Base-by-base conservation (phyloP, 1,140 invertebrate genomes). In the Gryon sp. region DNA sequence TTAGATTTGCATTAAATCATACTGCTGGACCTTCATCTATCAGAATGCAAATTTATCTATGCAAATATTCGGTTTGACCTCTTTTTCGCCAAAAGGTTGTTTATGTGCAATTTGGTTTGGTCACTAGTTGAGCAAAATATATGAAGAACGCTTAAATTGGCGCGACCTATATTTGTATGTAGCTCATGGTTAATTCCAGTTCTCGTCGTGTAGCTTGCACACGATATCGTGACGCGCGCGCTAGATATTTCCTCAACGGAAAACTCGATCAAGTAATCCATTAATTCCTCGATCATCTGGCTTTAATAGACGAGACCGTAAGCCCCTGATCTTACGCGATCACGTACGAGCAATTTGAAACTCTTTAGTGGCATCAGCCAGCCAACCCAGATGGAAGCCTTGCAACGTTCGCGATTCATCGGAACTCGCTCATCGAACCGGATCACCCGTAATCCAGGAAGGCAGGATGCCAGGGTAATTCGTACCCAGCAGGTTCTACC, bases 391-490 rank as follows among this genome's bases (percentile, higher is more conserved):
- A 63, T 57, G 52, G 65, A 65, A 69, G 36, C 36, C 55, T 24
- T 14, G 19, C 55, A 46, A 36, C 48, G 68, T 66, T 65, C 55
- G 66, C 66, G 55, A 79, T 75, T 72, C 69, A 59, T 41, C 66
- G 57, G 48, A 80, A 80, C 75, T 70, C 68, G 68, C 65, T 74
- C 66, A 55, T 69, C 46, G 75, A 75, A 80, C 68, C 53, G 76
- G 78, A 81, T 80, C 66, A 73, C 28, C 48, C 38, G 57, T 81
- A 69, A 76, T 78, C 75, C 66, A 53, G 75, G 65, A 79, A 72
- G 62, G 52, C 70, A 57, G 62, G 46, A 76, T 66, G 57, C 57
- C 40, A 34, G 75, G 63, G 26, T 69, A 73, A 78, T 74, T 81
- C 72, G 53, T 45, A 41, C 38, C 26, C 8, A 26, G 46, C 30